Evolutionary conservation across 2,113 vertebrate genomes (phyloP), one percentile per base, ranked within the genome.

Genomic region (Platanista minor): DNA sequence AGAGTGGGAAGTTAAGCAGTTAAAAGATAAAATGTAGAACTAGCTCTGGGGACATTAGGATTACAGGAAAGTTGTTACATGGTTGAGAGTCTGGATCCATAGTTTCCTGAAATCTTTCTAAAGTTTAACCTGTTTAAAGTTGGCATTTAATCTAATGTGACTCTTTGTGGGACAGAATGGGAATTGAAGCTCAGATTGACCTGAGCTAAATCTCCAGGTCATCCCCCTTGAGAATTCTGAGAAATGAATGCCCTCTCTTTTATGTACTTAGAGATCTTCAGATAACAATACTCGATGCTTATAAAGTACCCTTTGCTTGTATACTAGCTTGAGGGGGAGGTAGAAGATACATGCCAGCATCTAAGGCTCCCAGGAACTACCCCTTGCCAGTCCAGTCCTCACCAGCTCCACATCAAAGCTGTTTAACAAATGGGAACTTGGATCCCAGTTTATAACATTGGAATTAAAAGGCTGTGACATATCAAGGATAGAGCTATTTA

Each of bases 401-500:
- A 57, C 46, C 74, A 86, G 49, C n/a, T 36, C 81, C 81, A 95
- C 98, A 97, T 97, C 97, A 98, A 98, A 98, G 96, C 84, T 69
- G 20, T 96, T 97, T 96, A 77, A 87, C 92, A 77, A 81, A 94
- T 97, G 97, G 87, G 91, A 97, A 95, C 90, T 90, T 92, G 87
- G 91, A 96, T 93, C 82, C 71, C 75, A 54, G 87, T 95, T 94
- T 91, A 74, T 92, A 94, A 93, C 36, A 59, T 71, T 85, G 67
- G 87, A 92, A 95, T 98, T 97, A 95, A 94, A 97, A 97, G 95
- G 88, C 92, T 62, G 41, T 62, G 41, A 13, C 62, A 31, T 41
- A 52, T 39, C 3, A 8, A 78, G 80, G 80, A 52, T 72, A 74
- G 90, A 78, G 75, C 92, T 96, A 67, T 97, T 97, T 98, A 90